Evolutionary conservation across 2,797 vertebrate genomes (phyloP).

Genomic region (Siniperca undulata): DNA sequence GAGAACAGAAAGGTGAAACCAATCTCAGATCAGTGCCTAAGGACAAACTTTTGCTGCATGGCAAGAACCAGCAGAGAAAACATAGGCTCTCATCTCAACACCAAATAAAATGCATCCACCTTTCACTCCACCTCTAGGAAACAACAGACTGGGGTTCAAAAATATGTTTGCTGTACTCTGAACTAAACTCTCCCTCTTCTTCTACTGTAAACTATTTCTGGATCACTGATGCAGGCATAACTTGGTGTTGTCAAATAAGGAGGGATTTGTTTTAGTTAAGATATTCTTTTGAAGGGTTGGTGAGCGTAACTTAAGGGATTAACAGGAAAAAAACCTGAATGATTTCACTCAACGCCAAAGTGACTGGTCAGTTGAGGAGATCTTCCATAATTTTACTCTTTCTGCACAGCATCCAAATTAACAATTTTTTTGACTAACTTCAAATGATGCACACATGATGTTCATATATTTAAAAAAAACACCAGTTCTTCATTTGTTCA

Average conservation of each 20-base stretch:
- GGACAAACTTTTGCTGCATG: constrained; percentile 46
- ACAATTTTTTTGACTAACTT: too few species aligned
- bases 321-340: not conserved
- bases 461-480: not conserved
- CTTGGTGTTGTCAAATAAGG: not conserved
- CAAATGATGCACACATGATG: too few species aligned
- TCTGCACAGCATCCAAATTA: not conserved
- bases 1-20: constrained; percentile 21
- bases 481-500: not conserved
- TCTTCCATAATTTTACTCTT: not conserved
- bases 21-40: constrained; percentile 56
- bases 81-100: constrained; percentile 33
- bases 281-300: not conserved
- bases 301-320: not conserved
- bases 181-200: not conserved
- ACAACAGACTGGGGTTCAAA: not conserved
- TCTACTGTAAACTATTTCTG: not conserved
- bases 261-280: not conserved
- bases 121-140: constrained; percentile 42
- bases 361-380: not conserved
- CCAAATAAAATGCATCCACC: constrained; percentile 74
- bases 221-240: not conserved
- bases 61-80: constrained; percentile 59
- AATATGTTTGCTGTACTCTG: not conserved
- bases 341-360: not conserved